Percentiles rank a stretch among this genome's conserved stretches.
Evolutionary conservation across 2,888 invertebrate species (phyloP).

Genomic region (Calameuta pallipes): DNA sequence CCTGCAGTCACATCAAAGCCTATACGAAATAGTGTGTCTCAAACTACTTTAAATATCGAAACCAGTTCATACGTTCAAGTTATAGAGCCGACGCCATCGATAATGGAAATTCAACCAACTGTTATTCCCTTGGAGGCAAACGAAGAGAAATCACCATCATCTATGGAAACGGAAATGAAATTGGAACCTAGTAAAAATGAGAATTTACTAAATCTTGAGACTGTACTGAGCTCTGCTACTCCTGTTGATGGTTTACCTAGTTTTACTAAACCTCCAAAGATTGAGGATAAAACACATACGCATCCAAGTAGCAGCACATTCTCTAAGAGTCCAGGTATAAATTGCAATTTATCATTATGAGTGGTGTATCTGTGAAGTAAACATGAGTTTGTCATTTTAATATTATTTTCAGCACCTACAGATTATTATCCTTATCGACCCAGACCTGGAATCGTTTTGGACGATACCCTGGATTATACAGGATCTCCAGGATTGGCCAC

Average conservation of each 20-base stretch:
- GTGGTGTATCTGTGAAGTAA: not conserved
- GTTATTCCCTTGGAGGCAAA: slow-evolving; percentile 31
- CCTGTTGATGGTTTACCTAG: slow-evolving; percentile 66
- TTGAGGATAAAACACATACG: slow-evolving; percentile 26
- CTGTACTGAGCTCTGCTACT: slow-evolving; percentile 38
- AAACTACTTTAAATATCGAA: slow-evolving; percentile 55
- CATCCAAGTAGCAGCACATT: slow-evolving; percentile 45
- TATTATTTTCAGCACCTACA: not conserved
- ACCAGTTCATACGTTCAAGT: slow-evolving; percentile 59
- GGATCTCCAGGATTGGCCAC: slow-evolving; percentile 65
- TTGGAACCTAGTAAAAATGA: slow-evolving; percentile 46
- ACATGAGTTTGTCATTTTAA: not conserved
- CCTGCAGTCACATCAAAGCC: slow-evolving; percentile 22
- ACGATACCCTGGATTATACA: slow-evolving; percentile 72
- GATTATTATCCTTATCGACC: slow-evolving; percentile 74
- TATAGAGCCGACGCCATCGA: slow-evolving; percentile 53
- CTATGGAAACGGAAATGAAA: slow-evolving; percentile 25
- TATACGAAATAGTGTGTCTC: slow-evolving; percentile 23
- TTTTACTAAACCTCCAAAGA: slow-evolving; percentile 26
- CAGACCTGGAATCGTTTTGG: slow-evolving; percentile 86
- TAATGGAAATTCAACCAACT: slow-evolving; percentile 40
- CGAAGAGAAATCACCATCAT: slow-evolving; percentile 18
- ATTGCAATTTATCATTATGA: not conserved
- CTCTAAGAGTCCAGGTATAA: slow-evolving; percentile 49
- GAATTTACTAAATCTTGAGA: not conserved